Conservation (phyloP, 2,797 vertebrate species). For the Spheniscus humboldti region DNA sequence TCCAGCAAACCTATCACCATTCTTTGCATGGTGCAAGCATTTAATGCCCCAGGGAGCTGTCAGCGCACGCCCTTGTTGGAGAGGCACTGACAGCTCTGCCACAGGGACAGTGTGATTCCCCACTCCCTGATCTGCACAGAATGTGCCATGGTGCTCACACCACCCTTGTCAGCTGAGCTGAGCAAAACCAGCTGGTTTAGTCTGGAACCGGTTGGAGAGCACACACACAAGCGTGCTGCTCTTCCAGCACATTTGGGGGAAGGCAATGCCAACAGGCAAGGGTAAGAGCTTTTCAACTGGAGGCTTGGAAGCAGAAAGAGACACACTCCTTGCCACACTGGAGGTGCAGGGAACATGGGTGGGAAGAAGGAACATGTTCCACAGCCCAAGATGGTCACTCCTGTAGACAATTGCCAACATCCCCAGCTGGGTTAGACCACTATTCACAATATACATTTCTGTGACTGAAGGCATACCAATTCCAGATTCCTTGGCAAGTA, state of each 20-base stretch:
- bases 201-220: background rate
- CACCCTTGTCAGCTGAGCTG: background rate
- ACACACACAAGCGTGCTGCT: accelerated
- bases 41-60: background rate
- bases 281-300: background rate
- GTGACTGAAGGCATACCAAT: background rate
- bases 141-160: background rate
- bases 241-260: background rate
- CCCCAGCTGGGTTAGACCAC: background rate
- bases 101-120: background rate
- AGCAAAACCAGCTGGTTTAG: background rate
- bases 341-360: background rate
- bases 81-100: background rate
- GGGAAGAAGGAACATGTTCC: background rate
- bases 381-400: background rate
- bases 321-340: background rate
- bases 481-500: background rate
- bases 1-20: background rate
- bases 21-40: background rate
- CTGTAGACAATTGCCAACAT: background rate
- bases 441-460: background rate
- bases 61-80: background rate
- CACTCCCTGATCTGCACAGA: background rate
- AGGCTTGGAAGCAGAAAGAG: background rate
- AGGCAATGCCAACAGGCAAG: background rate